Evolutionary conservation across 2,888 invertebrate genomes (phyloP), one percentile per base, ranked within the genome.

Genomic region (Watsonalla cultraria): DNA sequence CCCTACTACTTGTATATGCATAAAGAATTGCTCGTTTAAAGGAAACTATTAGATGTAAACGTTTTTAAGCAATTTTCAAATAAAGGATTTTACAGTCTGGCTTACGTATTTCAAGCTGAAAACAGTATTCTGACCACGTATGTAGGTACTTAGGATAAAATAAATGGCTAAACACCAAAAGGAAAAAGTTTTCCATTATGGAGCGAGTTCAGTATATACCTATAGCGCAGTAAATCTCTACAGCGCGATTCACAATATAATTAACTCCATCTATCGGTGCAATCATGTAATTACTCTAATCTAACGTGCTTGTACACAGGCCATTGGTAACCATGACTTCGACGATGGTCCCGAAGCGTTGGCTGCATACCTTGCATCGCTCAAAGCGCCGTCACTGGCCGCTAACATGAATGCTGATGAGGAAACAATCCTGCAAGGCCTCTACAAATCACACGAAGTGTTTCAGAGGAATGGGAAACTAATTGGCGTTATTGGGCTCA

Each of bases 251-350:
- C 24, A 24, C 24, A 24, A 4, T 24, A 24, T 24, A 24, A 24
- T 4, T 24, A 24, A 24, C 24, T 24, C 24, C 24, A 24, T 24
- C 24, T 24, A 24, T 24, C 24, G 24, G 24, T 24, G 24, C 1
- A 24, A 24, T 24, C 4, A 24, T 42, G 42, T n/a, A n/a, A n/a
- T n/a, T n/a, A n/a, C n/a, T 4, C 42, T 0, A 14, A 46, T n/a
- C 14, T 14, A 46, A 14, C 33, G 8, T 46, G 15, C 9, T 11
- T 24, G 24, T 46, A 24, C 46, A 46, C 11, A 47, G 47, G 47
- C 51, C 6, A n/a, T 51, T n/a, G 51, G 45, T 5, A 95, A 95
- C 73, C 95, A 96, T 68, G 95, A 96, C 73, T 95, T 96, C 66
- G 95, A 95, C 70, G 89, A 93, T 62, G 92, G 91, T 0, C 80